These are phyloP conservation scores for Sarcoramphus papa DNA, from an alignment of 2,797 vertebrate genomes.

Conservation along the genomic window DNA sequence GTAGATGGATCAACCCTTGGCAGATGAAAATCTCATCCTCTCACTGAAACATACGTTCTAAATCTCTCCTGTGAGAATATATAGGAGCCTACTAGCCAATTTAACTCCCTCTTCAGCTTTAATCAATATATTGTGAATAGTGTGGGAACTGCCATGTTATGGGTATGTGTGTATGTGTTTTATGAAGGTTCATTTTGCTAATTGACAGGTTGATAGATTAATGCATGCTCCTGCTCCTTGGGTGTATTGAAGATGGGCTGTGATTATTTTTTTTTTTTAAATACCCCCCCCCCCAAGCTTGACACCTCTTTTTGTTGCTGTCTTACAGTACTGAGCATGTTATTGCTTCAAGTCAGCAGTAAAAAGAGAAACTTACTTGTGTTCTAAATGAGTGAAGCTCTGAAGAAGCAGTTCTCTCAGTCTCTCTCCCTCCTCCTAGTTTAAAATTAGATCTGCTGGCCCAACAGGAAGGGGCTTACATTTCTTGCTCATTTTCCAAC, in stretches of 20 bases:
- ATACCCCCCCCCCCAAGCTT: neutral
- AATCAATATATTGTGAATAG: neutral
- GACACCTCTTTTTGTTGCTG: neutral
- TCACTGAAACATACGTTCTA: neutral
- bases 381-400: neutral
- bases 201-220: neutral
- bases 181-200: neutral
- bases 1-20: neutral
- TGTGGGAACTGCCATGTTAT: neutral
- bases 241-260: neutral
- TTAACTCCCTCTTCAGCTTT: neutral
- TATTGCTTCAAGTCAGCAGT: neutral
- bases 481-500: neutral
- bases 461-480: neutral
- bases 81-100: neutral
- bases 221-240: neutral
- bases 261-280: neutral
- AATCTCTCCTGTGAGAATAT: neutral
- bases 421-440: neutral
- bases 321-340: neutral
- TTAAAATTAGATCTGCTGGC: neutral
- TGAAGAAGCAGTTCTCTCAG: neutral
- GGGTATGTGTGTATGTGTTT: neutral
- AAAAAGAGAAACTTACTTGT: neutral
- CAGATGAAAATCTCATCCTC: neutral